A percentile compares a stretch with the other conserved stretches of the same genome.
phyloP scores from a whole-genome alignment of 2,113 vertebrate genomes.

The Saccopteryx bilineata region DNA sequence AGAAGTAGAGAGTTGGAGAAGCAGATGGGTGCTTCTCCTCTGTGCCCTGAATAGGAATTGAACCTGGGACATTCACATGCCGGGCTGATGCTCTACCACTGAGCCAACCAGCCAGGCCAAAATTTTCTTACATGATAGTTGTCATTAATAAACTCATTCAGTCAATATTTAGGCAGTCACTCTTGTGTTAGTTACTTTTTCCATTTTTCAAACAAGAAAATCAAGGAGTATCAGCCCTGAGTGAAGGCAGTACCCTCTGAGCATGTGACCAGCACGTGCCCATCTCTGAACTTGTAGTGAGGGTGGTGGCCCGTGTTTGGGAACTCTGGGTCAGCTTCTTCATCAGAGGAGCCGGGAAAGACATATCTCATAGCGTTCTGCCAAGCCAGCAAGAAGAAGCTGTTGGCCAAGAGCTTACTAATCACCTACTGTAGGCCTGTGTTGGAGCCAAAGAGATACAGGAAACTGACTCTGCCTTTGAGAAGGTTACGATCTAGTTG shows the following conservation, averaged over 20 bases:
- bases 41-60: no score
- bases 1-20: no score
- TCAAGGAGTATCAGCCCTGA: not conserved
- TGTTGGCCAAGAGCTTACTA: not conserved
- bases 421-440: not conserved
- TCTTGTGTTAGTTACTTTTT: not conserved
- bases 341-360: not conserved
- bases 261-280: not conserved
- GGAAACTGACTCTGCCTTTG: not conserved
- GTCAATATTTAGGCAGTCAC: not conserved
- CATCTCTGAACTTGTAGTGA: not conserved
- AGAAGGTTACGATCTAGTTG: not conserved
- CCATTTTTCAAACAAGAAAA: conserved; percentile 50
- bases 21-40: no score
- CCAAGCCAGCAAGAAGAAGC: not conserved
- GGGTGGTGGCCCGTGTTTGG: not conserved
- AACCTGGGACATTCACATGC: no score
- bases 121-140: not conserved
- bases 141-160: not conserved
- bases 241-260: not conserved
- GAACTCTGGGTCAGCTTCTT: not conserved
- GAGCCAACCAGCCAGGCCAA: not conserved
- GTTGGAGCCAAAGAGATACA: not conserved
- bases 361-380: not conserved
- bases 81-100: no score